Base-by-base conservation (phyloP, 2,888 invertebrate genomes). In the Ennomos erosarius region DNA sequence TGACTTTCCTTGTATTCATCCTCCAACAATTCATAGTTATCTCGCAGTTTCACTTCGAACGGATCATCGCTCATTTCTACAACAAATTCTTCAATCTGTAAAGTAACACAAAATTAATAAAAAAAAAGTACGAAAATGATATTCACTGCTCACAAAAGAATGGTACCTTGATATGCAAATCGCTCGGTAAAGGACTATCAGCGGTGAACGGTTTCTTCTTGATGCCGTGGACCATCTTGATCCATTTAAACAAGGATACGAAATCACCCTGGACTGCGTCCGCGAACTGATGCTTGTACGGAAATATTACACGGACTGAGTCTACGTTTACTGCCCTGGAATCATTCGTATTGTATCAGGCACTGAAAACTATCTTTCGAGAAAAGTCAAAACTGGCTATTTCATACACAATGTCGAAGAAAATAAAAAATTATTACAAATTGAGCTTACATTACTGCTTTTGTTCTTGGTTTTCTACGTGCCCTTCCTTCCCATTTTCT, bases 61-160 rank as follows among this genome's bases (percentile, higher is more conserved):
- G 99, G 99, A 94, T 99, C 99, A 80, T 99, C 99, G 68, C 97
- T 97, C 89, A 99, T 95, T 90, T 99, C 98, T 71, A 99, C 95
- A 1, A 96, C 84, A 76, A 98, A 96, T 76, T 97, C 96, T 88
- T 98, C 96, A 16, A 97, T 95, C 96, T 97, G 75, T 47, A 86
- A 85, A 35, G 55, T 3, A 40, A 37, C 16, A 46, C 11, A 13
- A 10, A 8, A 35, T 10, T n/a, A 9, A 48, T 38, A 6, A 12
- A 44, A 53, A 2, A 36, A 1, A n/a, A 34, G 8, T 9, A 8
- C 11, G 0, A 9, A n/a, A 9, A 10, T n/a, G 1, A 10, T n/a
- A 26, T 26, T 6, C 6, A 26, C 6, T 4, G 26, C 26, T 4
- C 26, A 26, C 26, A 26, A 52, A 37, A 37, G 34, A 13, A 33